These are phyloP conservation scores for Anabacerthia variegaticeps DNA, from an alignment of 2,797 vertebrate genomes.

Conservation along the genomic window DNA sequence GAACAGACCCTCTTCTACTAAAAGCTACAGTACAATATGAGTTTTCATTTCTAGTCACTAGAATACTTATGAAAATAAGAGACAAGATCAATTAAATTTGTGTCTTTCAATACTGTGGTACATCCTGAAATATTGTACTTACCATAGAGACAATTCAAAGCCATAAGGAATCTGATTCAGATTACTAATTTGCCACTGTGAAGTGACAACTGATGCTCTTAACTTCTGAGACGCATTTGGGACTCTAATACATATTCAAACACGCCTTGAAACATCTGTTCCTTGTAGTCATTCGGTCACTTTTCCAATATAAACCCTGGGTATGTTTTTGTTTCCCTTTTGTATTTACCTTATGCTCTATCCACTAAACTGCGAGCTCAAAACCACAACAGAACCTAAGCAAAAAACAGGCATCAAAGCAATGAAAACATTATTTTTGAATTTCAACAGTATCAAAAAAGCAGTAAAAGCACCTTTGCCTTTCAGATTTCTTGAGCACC, in stretches of 20 bases:
- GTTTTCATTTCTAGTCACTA: background rate
- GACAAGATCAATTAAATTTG: background rate
- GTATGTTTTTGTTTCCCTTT: background rate
- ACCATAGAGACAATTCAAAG: background rate
- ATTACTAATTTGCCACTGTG: background rate
- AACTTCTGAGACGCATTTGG: background rate
- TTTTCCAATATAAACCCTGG: background rate
- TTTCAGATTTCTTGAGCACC: background rate
- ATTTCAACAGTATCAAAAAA: background rate
- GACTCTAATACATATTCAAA: background rate
- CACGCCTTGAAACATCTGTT: background rate
- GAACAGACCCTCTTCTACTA: background rate
- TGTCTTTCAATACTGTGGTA: background rate
- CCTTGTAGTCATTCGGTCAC: background rate
- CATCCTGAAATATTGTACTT: background rate
- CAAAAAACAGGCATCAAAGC: background rate
- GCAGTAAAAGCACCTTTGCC: background rate
- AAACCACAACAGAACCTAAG: background rate
- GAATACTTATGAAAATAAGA: background rate
- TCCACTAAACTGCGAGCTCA: background rate
- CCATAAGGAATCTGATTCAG: background rate
- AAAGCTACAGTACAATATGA: background rate
- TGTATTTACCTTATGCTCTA: background rate
- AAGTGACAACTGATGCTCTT: background rate
- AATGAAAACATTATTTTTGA: background rate